Base-by-base conservation (phyloP, 1,140 invertebrate genomes). In the Hypsibius dujardini region DNA sequence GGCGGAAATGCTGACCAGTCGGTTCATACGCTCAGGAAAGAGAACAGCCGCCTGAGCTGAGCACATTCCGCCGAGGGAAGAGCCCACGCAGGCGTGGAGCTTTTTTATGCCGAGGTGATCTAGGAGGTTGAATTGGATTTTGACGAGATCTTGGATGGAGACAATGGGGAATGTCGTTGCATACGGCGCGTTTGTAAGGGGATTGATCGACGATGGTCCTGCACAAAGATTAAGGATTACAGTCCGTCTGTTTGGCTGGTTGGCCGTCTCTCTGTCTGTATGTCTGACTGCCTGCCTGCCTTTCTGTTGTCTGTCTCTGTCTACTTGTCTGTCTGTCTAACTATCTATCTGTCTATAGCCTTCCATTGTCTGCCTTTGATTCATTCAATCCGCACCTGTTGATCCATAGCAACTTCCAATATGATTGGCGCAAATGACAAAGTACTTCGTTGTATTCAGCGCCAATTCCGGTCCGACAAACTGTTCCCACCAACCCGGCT, bases 401-500 rank as follows among this genome's bases (percentile, higher is more conserved):
- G 62, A 67, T 7, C 72, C 72, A 28, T 14, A 47, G 73, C 80
- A 81, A n/a, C 79, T 77, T 14, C 80, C 80, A 12, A 81, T 71
- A 71, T 77, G 79, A 73, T 81, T 81, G 46, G 76, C 76, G 73
- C 79, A 80, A 47, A 81, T 80, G 40, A 81, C 77, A 72, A 80
- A 81, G 74, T 77, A 81, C 73, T 80, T 77, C 71, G 77, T 74
- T 1, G 79, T 80, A 72, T 81, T 79, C 46, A 81, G 73, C 46
- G 79, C 77, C 73, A 77, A 77, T 7, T 78, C 79, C 47, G 79
- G 77, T 2, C 79, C 80, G 2, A 81, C 76, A 75, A 81, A 79
- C 71, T 78, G 78, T 73, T 81, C 79, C 80, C 80, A 81, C 80
- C 80, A 81, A 14, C 80, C 80, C 28, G 78, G 77, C 7, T 72